Evolutionary conservation across 2,888 invertebrate genomes (phyloP), one percentile per base, ranked within the genome.

Genomic region (Aproaerema taeniolella): DNA sequence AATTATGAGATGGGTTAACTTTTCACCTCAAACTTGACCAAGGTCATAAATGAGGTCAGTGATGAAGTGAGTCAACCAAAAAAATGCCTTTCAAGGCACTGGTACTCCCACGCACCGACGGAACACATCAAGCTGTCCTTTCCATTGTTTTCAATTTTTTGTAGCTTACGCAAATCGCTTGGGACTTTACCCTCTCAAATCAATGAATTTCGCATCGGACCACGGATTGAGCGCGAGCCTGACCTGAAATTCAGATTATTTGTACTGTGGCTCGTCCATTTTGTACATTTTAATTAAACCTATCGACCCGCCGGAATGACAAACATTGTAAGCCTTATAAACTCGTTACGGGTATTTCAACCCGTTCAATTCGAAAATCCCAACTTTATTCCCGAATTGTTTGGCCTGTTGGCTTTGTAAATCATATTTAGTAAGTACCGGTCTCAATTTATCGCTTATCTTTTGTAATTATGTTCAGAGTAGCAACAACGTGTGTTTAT

Each of bases 141-240:
- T 33, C 38, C 41, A 63, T 66, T 66, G 64, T 67, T 65, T 67
- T 61, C 53, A 55, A 56, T 66, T 64, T 54, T n/a, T n/a, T n/a
- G n/a, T n/a, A n/a, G n/a, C n/a, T n/a, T 49, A 52, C 38, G 47
- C 42, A 41, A 52, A 58, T 53, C 49, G 45, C 58, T 59, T 49
- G 50, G 55, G 56, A 58, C 59, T 52, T 58, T 47, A 49, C 47
- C 60, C 58, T 55, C 53, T 51, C 48, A 45, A 54, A 61, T 57
- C 55, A 57, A 67, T 68, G 55, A 55, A 56, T 55, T 52, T 44
- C 38, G 46, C 50, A 55, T 56, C 46, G 45, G 38, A n/a, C 39
- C 37, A 29, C 33, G 28, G 15, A 40, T 32, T 38, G 43, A 45
- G 57, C 55, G 49, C 46, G 50, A 53, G 50, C 49, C 43, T 35